Percentiles rank a stretch among this genome's conserved stretches.
These are phyloP conservation scores for Merluccius polli DNA, from an alignment of 2,797 vertebrate genomes.

Conservation along the genomic window DNA sequence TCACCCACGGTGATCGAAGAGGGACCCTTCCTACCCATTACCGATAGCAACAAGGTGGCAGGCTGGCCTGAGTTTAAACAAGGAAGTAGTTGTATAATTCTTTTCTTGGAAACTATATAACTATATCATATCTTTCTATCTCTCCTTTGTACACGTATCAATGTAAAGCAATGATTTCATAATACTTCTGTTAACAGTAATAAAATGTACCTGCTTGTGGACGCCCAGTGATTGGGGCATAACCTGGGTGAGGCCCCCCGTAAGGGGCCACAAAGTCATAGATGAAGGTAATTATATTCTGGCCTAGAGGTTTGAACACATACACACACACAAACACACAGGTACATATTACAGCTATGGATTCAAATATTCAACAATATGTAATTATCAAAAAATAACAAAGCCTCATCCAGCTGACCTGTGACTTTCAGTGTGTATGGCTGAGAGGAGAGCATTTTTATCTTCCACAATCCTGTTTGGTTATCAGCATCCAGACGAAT, in stretches of 20 bases:
- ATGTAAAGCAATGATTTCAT: neutral
- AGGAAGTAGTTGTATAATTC: neutral
- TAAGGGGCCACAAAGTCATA: conserved; percentile 73
- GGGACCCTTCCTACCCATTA: conserved; percentile 64
- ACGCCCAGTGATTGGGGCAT: conserved; percentile 59
- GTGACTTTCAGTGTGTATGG: conserved; percentile 70
- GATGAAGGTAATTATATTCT: conserved; percentile 69
- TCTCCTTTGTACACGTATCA: neutral
- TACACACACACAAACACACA: conserved; percentile 1
- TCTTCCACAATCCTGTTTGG: conserved; percentile 57
- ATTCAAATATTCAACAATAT: neutral
- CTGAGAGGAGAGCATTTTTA: conserved; percentile 49
- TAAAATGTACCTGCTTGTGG: conserved; percentile 64
- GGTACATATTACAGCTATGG: neutral
- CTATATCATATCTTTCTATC: neutral
- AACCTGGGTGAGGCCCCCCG: conserved; percentile 69
- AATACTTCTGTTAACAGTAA: neutral
- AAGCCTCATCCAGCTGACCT: conserved; percentile 48
- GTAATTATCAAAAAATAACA: neutral
- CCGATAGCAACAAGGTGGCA: conserved; percentile 56
- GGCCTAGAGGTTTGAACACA: conserved; percentile 57
- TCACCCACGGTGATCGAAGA: conserved; percentile 47
- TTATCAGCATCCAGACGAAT: conserved; percentile 43
- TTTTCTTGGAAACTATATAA: neutral
- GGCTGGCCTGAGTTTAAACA: conserved; percentile 53